A percentile compares a stretch with the other conserved stretches of the same genome.
phyloP scores from a whole-genome alignment of 2,113 vertebrate genomes.

The Rhadina sibilatrix region DNA sequence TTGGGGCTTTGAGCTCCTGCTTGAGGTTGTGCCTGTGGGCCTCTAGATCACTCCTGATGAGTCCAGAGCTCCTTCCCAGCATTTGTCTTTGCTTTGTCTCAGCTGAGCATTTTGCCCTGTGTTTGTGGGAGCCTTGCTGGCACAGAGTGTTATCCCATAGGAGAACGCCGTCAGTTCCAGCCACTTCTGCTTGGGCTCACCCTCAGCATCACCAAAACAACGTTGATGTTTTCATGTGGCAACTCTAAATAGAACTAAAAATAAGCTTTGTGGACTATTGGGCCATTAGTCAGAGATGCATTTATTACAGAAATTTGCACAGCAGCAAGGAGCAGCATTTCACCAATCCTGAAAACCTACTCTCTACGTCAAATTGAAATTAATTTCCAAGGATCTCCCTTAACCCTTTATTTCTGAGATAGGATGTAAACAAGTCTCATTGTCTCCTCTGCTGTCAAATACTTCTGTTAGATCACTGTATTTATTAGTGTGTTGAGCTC shows the following conservation, averaged over 20 bases:
- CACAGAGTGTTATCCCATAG: fast-evolving
- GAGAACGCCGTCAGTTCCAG: fast-evolving
- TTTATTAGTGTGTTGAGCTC: neutral
- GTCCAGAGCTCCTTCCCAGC: neutral
- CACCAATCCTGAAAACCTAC: neutral
- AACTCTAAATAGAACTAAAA: neutral
- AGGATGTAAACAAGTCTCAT: neutral
- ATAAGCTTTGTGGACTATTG: neutral
- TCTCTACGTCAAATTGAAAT: neutral
- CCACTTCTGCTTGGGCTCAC: neutral
- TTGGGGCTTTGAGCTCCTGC: fast-evolving
- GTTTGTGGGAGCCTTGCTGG: neutral
- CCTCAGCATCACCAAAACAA: neutral
- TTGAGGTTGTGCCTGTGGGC: too few species aligned
- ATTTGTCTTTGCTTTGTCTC: neutral
- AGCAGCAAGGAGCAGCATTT: neutral
- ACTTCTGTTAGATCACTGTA: neutral
- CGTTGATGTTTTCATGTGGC: neutral
- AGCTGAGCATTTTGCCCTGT: neutral
- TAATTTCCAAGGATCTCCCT: neutral
- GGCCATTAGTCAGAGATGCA: too few species aligned
- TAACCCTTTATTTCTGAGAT: neutral
- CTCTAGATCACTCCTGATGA: neutral
- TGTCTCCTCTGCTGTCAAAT: neutral
- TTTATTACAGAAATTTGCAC: neutral